A percentile compares a stretch with the other conserved stretches of the same genome.
phyloP scores from a whole-genome alignment of 2,113 vertebrate genomes.

The Cricetomys ansorgei region DNA sequence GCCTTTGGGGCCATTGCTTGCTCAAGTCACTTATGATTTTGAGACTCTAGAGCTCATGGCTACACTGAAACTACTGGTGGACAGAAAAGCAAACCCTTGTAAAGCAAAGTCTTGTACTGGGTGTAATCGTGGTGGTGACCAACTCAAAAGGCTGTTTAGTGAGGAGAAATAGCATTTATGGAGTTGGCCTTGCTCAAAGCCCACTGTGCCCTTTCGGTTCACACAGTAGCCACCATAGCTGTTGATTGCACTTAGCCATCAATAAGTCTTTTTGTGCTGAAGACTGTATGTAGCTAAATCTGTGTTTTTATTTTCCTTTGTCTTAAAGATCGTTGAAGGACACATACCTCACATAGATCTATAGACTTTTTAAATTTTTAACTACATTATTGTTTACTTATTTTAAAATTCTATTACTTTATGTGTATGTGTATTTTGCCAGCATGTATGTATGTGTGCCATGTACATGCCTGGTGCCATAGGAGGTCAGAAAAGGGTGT shows the following conservation, averaged over 20 bases:
- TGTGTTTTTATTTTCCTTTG: conserved; percentile 27
- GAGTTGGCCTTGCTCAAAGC: conserved; percentile 58
- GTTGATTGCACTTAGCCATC: conserved; percentile 54
- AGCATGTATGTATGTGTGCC: background rate
- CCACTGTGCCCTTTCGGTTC: conserved; percentile 35
- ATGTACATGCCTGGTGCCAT: background rate
- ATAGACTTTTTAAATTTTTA: background rate
- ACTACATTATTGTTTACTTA: background rate
- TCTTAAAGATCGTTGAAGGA: conserved; percentile 24
- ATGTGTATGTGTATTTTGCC: background rate
- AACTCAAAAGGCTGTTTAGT: conserved; percentile 58
- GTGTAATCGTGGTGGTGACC: conserved; percentile 72
- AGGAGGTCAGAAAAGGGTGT: background rate
- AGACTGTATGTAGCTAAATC: background rate
- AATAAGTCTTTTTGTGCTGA: background rate
- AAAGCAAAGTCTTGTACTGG: conserved; percentile 62
- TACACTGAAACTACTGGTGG: conserved; percentile 78
- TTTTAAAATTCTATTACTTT: background rate
- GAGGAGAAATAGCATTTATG: conserved; percentile 21
- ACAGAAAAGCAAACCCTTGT: conserved; percentile 75
- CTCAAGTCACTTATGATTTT: conserved; percentile 83
- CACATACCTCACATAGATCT: no score
- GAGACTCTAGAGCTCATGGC: conserved; percentile 82
- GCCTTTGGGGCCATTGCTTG: conserved; percentile 81
- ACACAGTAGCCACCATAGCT: conserved; percentile 1